Evolutionary conservation across 1,140 invertebrate genomes (phyloP), one percentile per base, ranked within the genome.

Genomic region (Macrotrachela quadricornifera): DNA sequence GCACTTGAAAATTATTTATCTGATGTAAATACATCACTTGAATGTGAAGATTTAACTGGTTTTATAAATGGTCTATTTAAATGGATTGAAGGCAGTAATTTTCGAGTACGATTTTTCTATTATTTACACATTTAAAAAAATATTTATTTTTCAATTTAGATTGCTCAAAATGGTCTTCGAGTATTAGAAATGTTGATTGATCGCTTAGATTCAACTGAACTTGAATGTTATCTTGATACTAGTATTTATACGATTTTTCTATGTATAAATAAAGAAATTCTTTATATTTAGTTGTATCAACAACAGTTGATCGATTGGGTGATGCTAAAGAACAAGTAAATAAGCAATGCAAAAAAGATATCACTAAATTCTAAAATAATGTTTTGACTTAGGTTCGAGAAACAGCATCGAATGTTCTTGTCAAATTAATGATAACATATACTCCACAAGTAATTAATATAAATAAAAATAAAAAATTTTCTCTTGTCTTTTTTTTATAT

Each of bases 51-150:
- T 62, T 80, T 85, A 63, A 84, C 83, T 54, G 75, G 78, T 58
- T 78, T 91, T 58, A 77, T 91, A 55, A 85, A 88, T 65, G 78
- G 79, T 14, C 70, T 92, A 43, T 76, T 85, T 59, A 77, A 78
- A 10, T 92, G 85, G 85, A 76, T 90, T 51, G 80, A 78, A 56
- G 85, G 82, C 57, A 85, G 83, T 59, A 90, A 86, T 70, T 82
- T 80, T 62, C 85, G 85, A 78, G 81, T 83, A 63, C 72, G 67
- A 52, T 30, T 30, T 30, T 30, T 2, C 8, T 30, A 8, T 30
- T 30, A 2, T 30, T 2, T 30, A 30, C 8, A 2, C 3, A 4
- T 30, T 30, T 30, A 4, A 30, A 30, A 4, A 30, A 30, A 30
- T 30, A 30, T 30, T 30, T 30, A 8, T 4, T 2, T 4, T 30